Evolutionary conservation across 2,113 vertebrate genomes (phyloP).

Genomic region (Nanorana parkeri): DNA sequence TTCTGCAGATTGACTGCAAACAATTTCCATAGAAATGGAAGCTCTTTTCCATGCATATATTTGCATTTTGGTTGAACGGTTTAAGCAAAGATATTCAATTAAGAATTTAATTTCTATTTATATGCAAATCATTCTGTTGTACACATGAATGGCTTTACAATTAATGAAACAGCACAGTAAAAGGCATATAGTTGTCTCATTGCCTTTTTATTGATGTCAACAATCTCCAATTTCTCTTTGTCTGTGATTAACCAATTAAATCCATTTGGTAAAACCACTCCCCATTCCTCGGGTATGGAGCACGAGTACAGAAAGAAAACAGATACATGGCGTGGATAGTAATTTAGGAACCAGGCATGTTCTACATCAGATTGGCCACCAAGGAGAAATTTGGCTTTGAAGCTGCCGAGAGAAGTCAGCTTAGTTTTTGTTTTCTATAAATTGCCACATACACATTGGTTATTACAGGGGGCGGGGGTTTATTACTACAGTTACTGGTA

Average conservation of each 20-base stretch:
- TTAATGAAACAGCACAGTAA: neutral
- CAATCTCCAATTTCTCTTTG: neutral
- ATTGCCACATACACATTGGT: no score
- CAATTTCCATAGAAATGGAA: neutral
- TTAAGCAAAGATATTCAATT: neutral
- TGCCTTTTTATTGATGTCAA: conserved; percentile 41
- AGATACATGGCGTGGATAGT: neutral
- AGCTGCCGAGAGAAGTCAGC: no score
- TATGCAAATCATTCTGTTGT: neutral
- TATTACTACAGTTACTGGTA: no score
- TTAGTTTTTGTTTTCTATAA: no score
- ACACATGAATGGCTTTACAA: neutral
- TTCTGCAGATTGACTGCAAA: neutral
- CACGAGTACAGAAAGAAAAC: neutral
- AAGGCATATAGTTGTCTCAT: neutral
- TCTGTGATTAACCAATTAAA: conserved; percentile 43
- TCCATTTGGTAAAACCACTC: conserved; percentile 8
- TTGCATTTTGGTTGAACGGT: neutral
- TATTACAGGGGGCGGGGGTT: no score
- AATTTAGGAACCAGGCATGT: neutral
- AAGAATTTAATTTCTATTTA: conserved; percentile 2
- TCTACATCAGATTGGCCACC: neutral
- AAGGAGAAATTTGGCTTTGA: no score
- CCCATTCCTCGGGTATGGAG: neutral
- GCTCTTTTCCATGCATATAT: neutral